Evolutionary conservation across 2,797 vertebrate species (phyloP), one percentile per base, ranked within the genome.

Genomic region (Nasua narica): DNA sequence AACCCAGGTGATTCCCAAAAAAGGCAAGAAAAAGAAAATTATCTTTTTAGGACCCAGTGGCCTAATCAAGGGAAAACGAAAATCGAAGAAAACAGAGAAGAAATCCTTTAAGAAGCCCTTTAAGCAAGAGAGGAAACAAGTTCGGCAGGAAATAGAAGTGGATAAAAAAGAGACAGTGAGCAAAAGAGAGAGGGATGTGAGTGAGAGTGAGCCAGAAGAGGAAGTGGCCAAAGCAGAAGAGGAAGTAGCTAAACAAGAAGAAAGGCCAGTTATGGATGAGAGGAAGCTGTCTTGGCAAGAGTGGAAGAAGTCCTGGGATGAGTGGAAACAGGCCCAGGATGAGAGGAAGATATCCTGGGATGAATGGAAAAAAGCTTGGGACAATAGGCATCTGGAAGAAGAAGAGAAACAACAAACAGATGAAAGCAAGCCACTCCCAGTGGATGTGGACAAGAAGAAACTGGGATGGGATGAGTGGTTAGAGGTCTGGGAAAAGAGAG

Each of bases 301-400:
- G 3, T 87, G 92, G 98, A 97, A 90, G 56, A 81, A 25, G 14
- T 74, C 81, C 48, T 92, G 91, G 96, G 90, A 97, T 65, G 19
- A 96, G 8, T 95, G 96, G 95, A 78, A 94, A 35, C 7, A 25
- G 56, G 15, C 5, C 16, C 50, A 25, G 1, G 4, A 3, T n/a
- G 78, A 94, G 29, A 78, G 1, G 2, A 14, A 1, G 14, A 19
- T 74, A 83, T 19, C 91, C 5, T 97, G 89, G 96, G 15, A 89
- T 18, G 81, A 92, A 43, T 95, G 96, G 98, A 96, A 92, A 37
- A 12, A 84, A 35, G 29, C 46, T 1, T 95, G 88, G 88, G 94
- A 92, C 3, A 58, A 2, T 15, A 85, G 10, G 13, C 0, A 0
- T 54, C 50, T 87, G 62, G 18, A 78, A 56, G 40, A 97, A 96